Evolutionary conservation across 2,888 invertebrate genomes (phyloP), one percentile per base, ranked within the genome.

Genomic region (Drosophila diplacantha): DNA sequence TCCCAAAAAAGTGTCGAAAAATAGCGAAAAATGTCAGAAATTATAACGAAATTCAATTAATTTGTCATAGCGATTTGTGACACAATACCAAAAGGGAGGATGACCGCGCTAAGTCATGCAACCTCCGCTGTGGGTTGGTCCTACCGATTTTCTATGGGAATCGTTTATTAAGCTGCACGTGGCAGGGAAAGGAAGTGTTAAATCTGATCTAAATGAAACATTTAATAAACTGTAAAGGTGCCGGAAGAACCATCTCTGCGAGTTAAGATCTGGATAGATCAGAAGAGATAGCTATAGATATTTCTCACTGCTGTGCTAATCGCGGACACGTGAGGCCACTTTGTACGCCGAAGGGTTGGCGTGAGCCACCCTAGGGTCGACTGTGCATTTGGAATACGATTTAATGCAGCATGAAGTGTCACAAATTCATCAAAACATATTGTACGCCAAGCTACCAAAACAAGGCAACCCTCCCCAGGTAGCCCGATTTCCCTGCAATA

Each of bases 371-470:
- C 62, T 12, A 37, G 6, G 24, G 11, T 32, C 47, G 22, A 8
- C 31, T 41, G 44, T 53, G 58, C 46, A 24, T 55, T 37, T 14
- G 31, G 24, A 34, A 37, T 47, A 63, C 72, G 50, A 65, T 34
- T 57, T 83, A 82, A 86, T 82, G 55, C 75, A 64, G 81, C 86
- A 75, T 86, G 84, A 86, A 86, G 86, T 87, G 86, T 87, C 83
- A 76, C 85, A 72, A 86, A 87, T 83, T 78, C 80, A 71, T 77
- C 78, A 85, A 81, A 85, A 79, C 75, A 82, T 74, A 84, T 74
- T 75, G 72, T 65, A 35, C 53, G 65, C 69, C 66, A 58, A 65
- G 58, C 46, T 60, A 66, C 47, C 63, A 69, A 71, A 81, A 81
- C 74, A 77, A 68, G 61, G 75, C 24, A 61, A 56, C 65, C 71